phyloP scores from a whole-genome alignment of 1,140 invertebrate species.

The Pseudomyrmex pallidus region DNA sequence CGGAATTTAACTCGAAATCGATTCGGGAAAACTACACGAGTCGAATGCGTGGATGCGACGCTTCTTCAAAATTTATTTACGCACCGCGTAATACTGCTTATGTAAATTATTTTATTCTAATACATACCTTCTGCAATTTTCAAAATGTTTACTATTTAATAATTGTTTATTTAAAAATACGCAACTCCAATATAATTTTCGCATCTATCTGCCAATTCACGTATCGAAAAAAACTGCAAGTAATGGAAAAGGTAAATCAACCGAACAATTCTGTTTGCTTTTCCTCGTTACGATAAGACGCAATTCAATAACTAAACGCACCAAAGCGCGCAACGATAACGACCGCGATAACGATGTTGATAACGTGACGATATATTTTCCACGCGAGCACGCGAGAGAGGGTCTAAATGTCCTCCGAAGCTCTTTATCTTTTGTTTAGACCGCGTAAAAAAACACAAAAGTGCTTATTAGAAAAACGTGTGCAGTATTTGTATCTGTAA shows the following conservation, averaged over 20 bases:
- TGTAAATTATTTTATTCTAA: neutral
- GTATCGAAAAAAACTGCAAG: neutral
- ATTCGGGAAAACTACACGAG: constrained; percentile 39
- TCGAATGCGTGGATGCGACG: neutral
- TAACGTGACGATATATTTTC: constrained; percentile 54
- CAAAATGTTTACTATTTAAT: too few relatives aligned
- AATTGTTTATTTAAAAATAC: neutral
- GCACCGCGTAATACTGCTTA: too few relatives aligned
- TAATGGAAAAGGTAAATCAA: neutral
- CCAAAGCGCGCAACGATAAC: constrained; percentile 57
- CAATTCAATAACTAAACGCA: constrained; percentile 55
- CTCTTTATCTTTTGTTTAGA: constrained; percentile 32
- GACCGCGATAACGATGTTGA: constrained; percentile 57
- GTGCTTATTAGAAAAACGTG: neutral
- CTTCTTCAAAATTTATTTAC: neutral
- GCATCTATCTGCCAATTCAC: neutral
- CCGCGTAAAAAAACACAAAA: neutral
- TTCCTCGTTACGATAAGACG: constrained; percentile 59
- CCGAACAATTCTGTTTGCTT: constrained; percentile 46
- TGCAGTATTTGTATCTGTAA: neutral
- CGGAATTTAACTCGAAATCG: constrained; percentile 53
- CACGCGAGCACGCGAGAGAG: constrained; percentile 22
- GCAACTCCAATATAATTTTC: neutral
- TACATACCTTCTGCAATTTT: neutral
- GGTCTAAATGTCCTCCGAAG: constrained; percentile 22